phyloP scores from a whole-genome alignment of 2,888 invertebrate species.

The Phymatocera aterrima region DNA sequence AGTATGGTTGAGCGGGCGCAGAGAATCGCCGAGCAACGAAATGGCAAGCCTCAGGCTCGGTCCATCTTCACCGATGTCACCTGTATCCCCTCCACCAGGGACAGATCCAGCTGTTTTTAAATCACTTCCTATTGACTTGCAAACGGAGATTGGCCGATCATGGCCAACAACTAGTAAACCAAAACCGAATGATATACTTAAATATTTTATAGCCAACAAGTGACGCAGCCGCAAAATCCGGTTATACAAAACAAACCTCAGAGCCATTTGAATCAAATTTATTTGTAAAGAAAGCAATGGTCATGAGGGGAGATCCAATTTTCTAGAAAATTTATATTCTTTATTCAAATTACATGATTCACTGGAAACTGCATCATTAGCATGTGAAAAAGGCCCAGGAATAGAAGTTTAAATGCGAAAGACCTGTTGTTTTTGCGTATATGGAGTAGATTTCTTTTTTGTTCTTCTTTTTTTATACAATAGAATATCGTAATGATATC shows the following conservation, averaged over 20 bases:
- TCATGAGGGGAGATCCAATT: too few relatives aligned
- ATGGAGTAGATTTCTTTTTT: too few relatives aligned
- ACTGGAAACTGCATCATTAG: too few relatives aligned
- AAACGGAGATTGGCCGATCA: conserved; percentile 79
- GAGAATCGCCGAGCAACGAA: conserved; percentile 72
- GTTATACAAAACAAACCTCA: conserved; percentile 47
- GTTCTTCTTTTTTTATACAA: too few relatives aligned
- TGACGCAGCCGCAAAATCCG: conserved; percentile 62
- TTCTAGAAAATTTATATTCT: too few relatives aligned
- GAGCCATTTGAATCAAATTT: background rate
- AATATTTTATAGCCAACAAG: conserved; percentile 72
- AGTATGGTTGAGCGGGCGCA: conserved; percentile 76
- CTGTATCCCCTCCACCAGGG: conserved; percentile 75
- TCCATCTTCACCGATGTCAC: conserved; percentile 66
- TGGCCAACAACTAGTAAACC: conserved; percentile 68
- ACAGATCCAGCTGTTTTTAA: conserved; percentile 83
- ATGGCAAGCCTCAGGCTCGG: conserved; percentile 70
- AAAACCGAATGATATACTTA: conserved; percentile 71
- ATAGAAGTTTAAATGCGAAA: too few relatives aligned
- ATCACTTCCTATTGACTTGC: conserved; percentile 83
- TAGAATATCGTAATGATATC: too few relatives aligned
- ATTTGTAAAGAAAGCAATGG: too few relatives aligned
- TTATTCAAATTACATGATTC: too few relatives aligned
- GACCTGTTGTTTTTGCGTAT: too few relatives aligned
- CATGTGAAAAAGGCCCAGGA: too few relatives aligned